Percentiles rank a stretch among this genome's conserved stretches.
phyloP scores from a whole-genome alignment of 2,797 vertebrate genomes.

The Linurgus olivaceus region DNA sequence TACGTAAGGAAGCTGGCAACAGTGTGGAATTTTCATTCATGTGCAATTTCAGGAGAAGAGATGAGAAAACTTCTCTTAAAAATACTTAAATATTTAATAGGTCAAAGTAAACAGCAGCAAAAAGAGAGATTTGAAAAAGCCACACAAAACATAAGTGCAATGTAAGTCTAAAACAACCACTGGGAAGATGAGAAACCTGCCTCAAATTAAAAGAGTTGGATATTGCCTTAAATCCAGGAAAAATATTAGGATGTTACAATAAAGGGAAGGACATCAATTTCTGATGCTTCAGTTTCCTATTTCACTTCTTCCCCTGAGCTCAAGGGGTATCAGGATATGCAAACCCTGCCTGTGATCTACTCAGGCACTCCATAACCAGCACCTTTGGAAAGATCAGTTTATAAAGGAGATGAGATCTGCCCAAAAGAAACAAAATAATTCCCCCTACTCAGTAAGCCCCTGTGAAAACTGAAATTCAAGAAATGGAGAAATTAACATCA shows the following conservation, averaged over 20 bases:
- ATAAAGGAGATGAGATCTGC: not conserved
- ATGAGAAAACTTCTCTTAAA: conserved; percentile 24
- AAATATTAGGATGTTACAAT: not conserved
- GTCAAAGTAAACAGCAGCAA: not conserved
- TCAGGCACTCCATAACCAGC: not conserved
- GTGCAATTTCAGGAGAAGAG: conserved; percentile 34
- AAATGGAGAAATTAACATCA: not conserved
- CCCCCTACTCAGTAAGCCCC: not conserved
- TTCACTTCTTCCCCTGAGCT: not conserved
- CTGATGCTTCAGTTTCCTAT: not conserved
- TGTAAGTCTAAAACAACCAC: not conserved
- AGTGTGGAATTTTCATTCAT: conserved; percentile 48
- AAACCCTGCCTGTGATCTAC: not conserved
- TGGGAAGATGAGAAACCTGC: not conserved
- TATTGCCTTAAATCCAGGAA: not conserved
- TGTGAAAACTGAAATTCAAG: not conserved
- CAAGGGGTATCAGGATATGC: not conserved
- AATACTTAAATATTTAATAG: not conserved
- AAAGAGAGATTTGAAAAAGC: not conserved
- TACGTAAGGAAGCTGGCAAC: conserved; percentile 26
- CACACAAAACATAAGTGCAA: not conserved
- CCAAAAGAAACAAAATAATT: not conserved
- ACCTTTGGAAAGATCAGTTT: not conserved
- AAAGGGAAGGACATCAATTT: not conserved
- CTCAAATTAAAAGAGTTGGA: not conserved